Evolutionary conservation across 2,888 invertebrate genomes (phyloP), one percentile per base, ranked within the genome.

Genomic region (Orthonychiurus folsomi): DNA sequence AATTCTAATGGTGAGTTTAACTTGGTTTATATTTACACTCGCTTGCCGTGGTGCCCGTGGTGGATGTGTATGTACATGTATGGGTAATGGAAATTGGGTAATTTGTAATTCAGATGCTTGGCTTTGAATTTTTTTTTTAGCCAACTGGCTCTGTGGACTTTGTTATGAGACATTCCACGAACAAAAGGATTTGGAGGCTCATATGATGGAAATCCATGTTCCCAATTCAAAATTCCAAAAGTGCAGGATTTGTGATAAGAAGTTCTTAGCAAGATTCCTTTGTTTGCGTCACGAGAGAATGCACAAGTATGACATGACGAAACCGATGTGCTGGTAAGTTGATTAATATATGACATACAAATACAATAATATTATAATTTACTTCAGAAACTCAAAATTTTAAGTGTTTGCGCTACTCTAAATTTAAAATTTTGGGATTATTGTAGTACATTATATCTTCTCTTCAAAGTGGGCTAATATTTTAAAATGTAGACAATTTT

Each of bases 81-180:
- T n/a, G n/a, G n/a, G n/a, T n/a, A n/a, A n/a, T n/a, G n/a, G n/a
- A n/a, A n/a, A n/a, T n/a, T n/a, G n/a, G n/a, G n/a, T n/a, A n/a
- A n/a, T n/a, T n/a, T n/a, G n/a, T n/a, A n/a, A n/a, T n/a, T n/a
- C n/a, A n/a, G n/a, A n/a, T n/a, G n/a, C n/a, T n/a, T n/a, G n/a
- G n/a, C n/a, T n/a, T n/a, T n/a, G n/a, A n/a, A n/a, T n/a, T 52
- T 20, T 52, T 52, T 12, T 52, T 52, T 20, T 47, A 28, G 50
- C 3, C 21, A 20, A 26, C 2, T 59, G 21, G 21, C 68, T 73
- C 63, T 73, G 73, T 53, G 64, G 67, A 27, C 62, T 73, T 3
- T 73, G 73, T 50, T 73, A 73, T 53, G 56, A 63, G 2, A 71
- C 71, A 71, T 66, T 66, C 53, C 62, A 61, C 5, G 55, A 60